Conservation (phyloP, 2,888 invertebrate genomes). For the Agrypnus murinus region DNA sequence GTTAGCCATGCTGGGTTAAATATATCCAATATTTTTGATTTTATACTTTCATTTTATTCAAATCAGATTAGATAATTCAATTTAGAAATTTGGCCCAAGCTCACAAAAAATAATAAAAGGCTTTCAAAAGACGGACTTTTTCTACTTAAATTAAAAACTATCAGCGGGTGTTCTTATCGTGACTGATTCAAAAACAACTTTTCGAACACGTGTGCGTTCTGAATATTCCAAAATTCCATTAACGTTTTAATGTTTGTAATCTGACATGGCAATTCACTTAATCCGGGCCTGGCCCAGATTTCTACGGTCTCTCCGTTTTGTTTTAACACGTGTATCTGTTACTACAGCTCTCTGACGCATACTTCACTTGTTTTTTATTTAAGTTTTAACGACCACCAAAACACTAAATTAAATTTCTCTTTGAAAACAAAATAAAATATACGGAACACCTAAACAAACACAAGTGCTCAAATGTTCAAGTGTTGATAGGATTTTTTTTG, state of each 20-base stretch:
- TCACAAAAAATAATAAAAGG: too few relatives aligned
- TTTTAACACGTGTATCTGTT: slow-evolving; percentile 24
- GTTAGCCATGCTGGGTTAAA: too few relatives aligned
- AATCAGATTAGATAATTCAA: too few relatives aligned
- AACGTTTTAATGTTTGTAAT: neutral
- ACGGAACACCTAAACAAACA: too few relatives aligned
- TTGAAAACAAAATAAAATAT: neutral
- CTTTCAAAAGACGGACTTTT: too few relatives aligned
- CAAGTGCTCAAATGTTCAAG: too few relatives aligned
- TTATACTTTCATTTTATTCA: too few relatives aligned
- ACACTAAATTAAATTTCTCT: slow-evolving; percentile 1
- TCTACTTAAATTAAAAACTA: too few relatives aligned
- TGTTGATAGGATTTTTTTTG: too few relatives aligned
- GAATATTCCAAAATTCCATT: slow-evolving; percentile 23
- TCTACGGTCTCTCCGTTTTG: slow-evolving; percentile 1
- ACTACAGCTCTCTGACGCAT: slow-evolving; percentile 5
- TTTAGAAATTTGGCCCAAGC: too few relatives aligned
- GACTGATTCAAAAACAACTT: neutral
- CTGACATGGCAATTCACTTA: slow-evolving; percentile 7
- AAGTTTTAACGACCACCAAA: slow-evolving; percentile 3
- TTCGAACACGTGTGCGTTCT: slow-evolving; percentile 27
- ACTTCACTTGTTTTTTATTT: slow-evolving; percentile 10
- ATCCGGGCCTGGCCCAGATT: slow-evolving; percentile 28
- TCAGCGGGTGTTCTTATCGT: too few relatives aligned
- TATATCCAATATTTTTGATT: too few relatives aligned